Percentiles rank a stretch among this genome's conserved stretches.
Conservation (phyloP, 2,797 vertebrate genomes). For the Gymnodraco acuticeps region DNA sequence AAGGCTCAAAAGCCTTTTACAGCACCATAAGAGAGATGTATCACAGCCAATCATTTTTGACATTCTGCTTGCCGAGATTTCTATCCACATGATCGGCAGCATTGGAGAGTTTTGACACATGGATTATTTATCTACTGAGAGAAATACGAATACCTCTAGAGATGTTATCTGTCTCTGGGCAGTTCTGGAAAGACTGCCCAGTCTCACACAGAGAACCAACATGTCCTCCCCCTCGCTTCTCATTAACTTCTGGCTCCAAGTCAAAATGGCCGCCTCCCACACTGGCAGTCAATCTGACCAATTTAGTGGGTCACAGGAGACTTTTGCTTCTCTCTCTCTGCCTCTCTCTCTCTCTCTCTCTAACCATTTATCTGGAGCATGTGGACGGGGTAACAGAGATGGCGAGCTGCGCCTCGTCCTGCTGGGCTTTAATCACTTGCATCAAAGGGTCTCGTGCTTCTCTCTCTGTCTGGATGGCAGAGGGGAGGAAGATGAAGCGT, state of each 20-base stretch:
- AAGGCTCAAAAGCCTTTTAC: conserved; percentile 12
- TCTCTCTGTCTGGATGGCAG: conserved; percentile 42
- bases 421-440: conserved; percentile 78
- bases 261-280: conserved; percentile 74
- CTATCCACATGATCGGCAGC: conserved; percentile 10
- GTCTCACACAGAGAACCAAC: conserved; percentile 71
- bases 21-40: conserved; percentile 16
- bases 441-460: conserved; percentile 71
- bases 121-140: conserved; percentile 41
- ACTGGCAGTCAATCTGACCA: conserved; percentile 76
- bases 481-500: conserved; percentile 54
- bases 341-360: conserved; percentile 18
- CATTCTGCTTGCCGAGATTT: conserved; percentile 40
- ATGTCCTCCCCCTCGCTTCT: conserved; percentile 65
- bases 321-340: conserved; percentile 61
- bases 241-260: conserved; percentile 71
- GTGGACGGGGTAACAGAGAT: conserved; percentile 52
- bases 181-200: conserved; percentile 51
- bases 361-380: conserved; percentile 66
- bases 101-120: conserved; percentile 3
- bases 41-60: conserved; percentile 26
- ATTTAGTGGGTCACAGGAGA: conserved; percentile 78
- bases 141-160: conserved; percentile 4
- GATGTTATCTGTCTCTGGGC: conserved; percentile 37
- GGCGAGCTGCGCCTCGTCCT: conserved; percentile 59